Conservation (phyloP, 2,113 vertebrate species). For the Lampris incognitus region DNA sequence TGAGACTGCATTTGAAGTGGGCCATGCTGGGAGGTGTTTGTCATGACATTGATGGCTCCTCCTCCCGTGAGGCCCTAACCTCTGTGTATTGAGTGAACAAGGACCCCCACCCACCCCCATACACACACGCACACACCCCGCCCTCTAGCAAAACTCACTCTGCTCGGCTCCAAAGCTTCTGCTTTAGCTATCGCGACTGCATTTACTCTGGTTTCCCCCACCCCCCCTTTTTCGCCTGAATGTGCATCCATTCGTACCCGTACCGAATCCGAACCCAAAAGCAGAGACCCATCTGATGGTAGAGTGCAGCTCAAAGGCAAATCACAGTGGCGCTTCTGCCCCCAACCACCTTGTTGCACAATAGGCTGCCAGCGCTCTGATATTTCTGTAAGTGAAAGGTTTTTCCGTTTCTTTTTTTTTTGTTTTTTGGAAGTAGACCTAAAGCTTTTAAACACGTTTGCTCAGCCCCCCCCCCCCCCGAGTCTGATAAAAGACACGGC, state of each 20-base stretch:
- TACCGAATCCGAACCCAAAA: slow-evolving; percentile 47
- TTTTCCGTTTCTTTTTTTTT: background rate
- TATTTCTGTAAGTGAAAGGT: background rate
- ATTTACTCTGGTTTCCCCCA: slow-evolving; percentile 5
- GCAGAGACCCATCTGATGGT: slow-evolving; percentile 55
- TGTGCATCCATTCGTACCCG: slow-evolving; percentile 31
- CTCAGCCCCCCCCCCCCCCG: slow-evolving; percentile 46
- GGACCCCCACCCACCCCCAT: background rate
- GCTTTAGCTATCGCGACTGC: slow-evolving; percentile 34
- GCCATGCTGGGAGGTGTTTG: slow-evolving; percentile 62
- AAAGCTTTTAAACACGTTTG: slow-evolving; percentile 68
- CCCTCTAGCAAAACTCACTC: slow-evolving; percentile 2
- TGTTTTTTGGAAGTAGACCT: slow-evolving; percentile 55
- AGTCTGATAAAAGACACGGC: slow-evolving; percentile 67
- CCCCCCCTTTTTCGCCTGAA: slow-evolving; percentile 1
- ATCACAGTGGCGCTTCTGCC: slow-evolving; percentile 48
- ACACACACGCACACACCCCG: background rate
- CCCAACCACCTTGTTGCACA: slow-evolving; percentile 45
- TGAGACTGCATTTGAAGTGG: slow-evolving; percentile 68
- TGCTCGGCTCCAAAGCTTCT: slow-evolving; percentile 24
- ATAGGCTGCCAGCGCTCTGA: slow-evolving; percentile 50
- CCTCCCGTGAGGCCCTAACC: slow-evolving; percentile 45
- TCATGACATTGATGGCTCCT: slow-evolving; percentile 65
- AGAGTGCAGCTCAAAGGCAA: slow-evolving; percentile 48
- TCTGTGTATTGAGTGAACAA: slow-evolving; percentile 25